Percentiles rank a stretch among this genome's conserved stretches.
These are phyloP conservation scores for Ephydatia muelleri DNA, from an alignment of 37 sponge, comb jelly and placozoan genomes.

Conservation along the genomic window DNA sequence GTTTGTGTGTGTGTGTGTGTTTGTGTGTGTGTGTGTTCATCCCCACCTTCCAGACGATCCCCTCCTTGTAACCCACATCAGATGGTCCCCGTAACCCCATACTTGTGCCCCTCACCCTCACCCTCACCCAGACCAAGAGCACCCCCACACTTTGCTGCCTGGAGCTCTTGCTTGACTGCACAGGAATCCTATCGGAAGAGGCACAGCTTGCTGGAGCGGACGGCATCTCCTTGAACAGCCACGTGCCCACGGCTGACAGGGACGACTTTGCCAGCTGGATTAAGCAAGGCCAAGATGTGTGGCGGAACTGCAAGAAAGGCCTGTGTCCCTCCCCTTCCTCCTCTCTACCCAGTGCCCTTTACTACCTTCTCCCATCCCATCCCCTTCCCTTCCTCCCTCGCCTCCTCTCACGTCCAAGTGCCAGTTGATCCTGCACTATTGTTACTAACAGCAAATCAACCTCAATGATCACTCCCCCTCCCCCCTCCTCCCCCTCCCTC, in stretches of 20 bases:
- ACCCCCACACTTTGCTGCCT: slow-evolving; percentile 62
- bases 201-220: slow-evolving; percentile 27
- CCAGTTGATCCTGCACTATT: too few relatives aligned
- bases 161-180: slow-evolving; percentile 48
- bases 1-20: too few relatives aligned
- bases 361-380: neutral
- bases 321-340: neutral
- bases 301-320: neutral
- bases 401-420: neutral
- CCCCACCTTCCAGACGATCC: too few relatives aligned
- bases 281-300: neutral
- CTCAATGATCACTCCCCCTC: neutral
- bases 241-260: neutral
- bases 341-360: neutral
- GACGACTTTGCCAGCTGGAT: neutral
- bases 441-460: too few relatives aligned
- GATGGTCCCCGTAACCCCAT: too few relatives aligned
- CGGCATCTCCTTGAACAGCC: neutral
- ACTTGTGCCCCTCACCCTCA: neutral
- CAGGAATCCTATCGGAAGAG: slow-evolving; percentile 52
- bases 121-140: slow-evolving; percentile 42
- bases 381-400: neutral
- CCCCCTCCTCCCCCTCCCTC: neutral
- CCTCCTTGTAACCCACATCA: too few relatives aligned
- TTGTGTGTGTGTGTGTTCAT: too few relatives aligned